Evolutionary conservation across 2,888 invertebrate genomes (phyloP).

Genomic region (Drosophila formosana): DNA sequence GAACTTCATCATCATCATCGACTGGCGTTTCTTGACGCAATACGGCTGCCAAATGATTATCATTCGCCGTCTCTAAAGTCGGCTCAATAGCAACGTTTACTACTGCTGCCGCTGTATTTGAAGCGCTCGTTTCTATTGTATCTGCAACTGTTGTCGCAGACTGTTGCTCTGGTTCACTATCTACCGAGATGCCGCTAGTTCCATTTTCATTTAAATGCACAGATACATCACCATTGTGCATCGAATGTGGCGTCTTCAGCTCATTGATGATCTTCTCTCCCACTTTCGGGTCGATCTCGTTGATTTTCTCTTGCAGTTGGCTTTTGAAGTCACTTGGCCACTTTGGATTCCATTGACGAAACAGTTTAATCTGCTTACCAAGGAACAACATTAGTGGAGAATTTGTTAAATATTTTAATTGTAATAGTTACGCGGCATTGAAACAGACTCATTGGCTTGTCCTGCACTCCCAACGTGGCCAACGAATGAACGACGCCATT

Average conservation of each 20-base stretch:
- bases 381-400: slow-evolving; percentile 15
- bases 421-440: slow-evolving; percentile 90
- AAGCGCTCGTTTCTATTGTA: slow-evolving; percentile 29
- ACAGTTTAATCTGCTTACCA: slow-evolving; percentile 89
- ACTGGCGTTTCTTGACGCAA: slow-evolving; percentile 79
- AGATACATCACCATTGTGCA: slow-evolving; percentile 66
- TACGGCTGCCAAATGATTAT: slow-evolving; percentile 73
- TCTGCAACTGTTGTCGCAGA: slow-evolving; percentile 20
- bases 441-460: slow-evolving; percentile 93
- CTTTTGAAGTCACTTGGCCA: slow-evolving; percentile 92
- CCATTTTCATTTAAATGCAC: slow-evolving; percentile 72
- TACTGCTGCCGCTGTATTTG: slow-evolving; percentile 13
- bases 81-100: slow-evolving; percentile 39
- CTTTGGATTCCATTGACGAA: slow-evolving; percentile 93
- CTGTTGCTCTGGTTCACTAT: slow-evolving; percentile 55
- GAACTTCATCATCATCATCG: slow-evolving; percentile 63
- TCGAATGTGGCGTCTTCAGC: slow-evolving; percentile 68
- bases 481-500: slow-evolving; percentile 91
- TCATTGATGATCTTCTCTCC: slow-evolving; percentile 89
- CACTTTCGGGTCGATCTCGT: slow-evolving; percentile 90
- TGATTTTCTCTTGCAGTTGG: slow-evolving; percentile 89
- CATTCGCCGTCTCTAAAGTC: slow-evolving; percentile 59
- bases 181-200: slow-evolving; percentile 46
- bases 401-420: background rate
- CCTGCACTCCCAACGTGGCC: slow-evolving; percentile 88